A percentile compares a stretch with the other conserved stretches of the same genome.
These are phyloP conservation scores for Sula dactylatra DNA, from an alignment of 2,113 vertebrate species.

Conservation along the genomic window DNA sequence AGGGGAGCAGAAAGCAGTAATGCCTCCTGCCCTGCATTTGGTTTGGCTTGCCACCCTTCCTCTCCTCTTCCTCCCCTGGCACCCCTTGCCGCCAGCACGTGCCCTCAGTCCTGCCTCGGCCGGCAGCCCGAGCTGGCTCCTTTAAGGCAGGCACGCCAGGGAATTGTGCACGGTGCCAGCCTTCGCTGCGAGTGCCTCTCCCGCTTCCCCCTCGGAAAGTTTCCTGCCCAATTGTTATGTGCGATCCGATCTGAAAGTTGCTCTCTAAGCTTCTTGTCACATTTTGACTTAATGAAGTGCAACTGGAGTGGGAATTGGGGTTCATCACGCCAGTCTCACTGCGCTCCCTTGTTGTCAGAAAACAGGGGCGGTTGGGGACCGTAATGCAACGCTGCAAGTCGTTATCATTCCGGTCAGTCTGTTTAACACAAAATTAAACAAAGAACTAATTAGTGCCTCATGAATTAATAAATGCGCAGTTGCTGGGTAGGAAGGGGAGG, in stretches of 20 bases:
- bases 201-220: conserved; percentile 82
- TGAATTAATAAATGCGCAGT: conserved; percentile 99
- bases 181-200: conserved; percentile 36
- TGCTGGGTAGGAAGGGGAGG: conserved; percentile 89
- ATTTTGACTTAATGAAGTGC: conserved; percentile 99
- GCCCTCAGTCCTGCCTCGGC: not conserved
- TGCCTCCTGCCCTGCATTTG: not conserved
- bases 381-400: conserved; percentile 93
- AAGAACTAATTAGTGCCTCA: conserved; percentile 99
- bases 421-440: conserved; percentile 99
- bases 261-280: conserved; percentile 99
- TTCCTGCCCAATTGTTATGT: conserved; percentile 97
- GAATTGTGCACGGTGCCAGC: conserved; percentile 26
- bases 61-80: not conserved
- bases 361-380: conserved; percentile 99
- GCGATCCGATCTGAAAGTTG: conserved; percentile 99
- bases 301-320: conserved; percentile 99
- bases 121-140: not conserved
- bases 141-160: conserved; percentile 25
- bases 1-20: not conserved
- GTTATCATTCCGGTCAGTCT: conserved; percentile 99
- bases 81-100: not conserved
- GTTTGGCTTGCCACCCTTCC: not conserved
- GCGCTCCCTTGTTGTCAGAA: conserved; percentile 98
- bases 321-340: conserved; percentile 99